phyloP scores from a whole-genome alignment of 2,113 vertebrate genomes.

The Anser brachyrhynchus region DNA sequence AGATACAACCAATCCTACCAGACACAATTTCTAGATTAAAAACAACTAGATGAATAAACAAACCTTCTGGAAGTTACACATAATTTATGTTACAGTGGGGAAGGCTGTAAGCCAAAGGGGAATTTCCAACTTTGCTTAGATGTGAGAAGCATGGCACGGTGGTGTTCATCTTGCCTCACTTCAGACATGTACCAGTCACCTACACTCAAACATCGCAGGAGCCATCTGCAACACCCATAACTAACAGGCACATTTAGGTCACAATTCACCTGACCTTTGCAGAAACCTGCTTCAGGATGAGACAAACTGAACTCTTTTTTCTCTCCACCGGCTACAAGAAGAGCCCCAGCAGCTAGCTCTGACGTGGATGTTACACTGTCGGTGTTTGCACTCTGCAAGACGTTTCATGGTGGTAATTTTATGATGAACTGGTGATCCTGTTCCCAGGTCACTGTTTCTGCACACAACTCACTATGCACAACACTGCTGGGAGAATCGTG shows the following conservation, averaged over 20 bases:
- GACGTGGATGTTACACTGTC: accelerated
- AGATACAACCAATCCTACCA: neutral
- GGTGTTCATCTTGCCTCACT: neutral
- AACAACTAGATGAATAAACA: no score
- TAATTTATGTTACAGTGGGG: neutral
- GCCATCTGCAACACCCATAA: neutral
- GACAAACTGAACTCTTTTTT: accelerated
- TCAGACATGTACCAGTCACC: neutral
- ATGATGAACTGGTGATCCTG: neutral
- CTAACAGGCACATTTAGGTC: neutral
- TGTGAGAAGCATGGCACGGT: neutral
- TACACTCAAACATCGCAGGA: neutral
- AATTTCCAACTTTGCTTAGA: neutral
- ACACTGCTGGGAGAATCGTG: neutral
- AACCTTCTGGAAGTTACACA: neutral
- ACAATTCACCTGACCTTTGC: neutral
- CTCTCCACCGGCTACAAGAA: neutral
- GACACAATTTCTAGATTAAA: neutral
- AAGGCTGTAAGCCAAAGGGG: neutral
- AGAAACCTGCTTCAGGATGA: neutral
- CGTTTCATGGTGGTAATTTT: neutral
- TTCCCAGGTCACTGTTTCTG: neutral
- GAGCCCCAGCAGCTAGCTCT: neutral
- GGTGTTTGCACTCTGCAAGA: neutral
- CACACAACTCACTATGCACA: accelerated